Evolutionary conservation across 2,888 invertebrate species (phyloP).

Genomic region (Thera obeliscata): DNA sequence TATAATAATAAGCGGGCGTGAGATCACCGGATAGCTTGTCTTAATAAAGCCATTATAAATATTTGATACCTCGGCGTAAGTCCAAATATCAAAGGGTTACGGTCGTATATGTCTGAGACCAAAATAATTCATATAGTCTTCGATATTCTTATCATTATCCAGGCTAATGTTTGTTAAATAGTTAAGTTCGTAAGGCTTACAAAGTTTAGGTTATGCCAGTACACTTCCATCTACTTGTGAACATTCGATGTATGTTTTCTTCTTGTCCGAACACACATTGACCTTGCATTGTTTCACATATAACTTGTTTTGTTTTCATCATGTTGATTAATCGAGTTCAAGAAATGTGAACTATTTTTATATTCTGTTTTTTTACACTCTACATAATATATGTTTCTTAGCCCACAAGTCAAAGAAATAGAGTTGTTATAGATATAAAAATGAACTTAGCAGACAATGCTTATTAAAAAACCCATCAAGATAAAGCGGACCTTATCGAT

Average conservation of each 20-base stretch:
- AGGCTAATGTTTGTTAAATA: neutral
- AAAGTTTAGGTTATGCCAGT: neutral
- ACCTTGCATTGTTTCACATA: constrained; percentile 44
- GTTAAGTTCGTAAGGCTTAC: neutral
- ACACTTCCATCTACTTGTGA: neutral
- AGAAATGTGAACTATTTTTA: constrained; percentile 31
- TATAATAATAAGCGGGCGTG: constrained; percentile 84
- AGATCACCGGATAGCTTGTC: constrained; percentile 73
- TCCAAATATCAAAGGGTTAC: constrained; percentile 69
- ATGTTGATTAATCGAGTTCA: constrained; percentile 34
- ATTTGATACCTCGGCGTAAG: constrained; percentile 74
- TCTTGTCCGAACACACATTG: constrained; percentile 37
- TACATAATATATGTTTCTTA: neutral
- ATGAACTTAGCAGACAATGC: constrained; percentile 25
- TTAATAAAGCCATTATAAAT: constrained; percentile 84
- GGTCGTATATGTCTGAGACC: constrained; percentile 53
- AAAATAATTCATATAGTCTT: constrained; percentile 52
- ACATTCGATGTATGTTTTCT: constrained; percentile 23
- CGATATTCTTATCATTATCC: neutral
- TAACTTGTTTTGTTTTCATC: constrained; percentile 37
- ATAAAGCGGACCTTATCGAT: constrained; percentile 62
- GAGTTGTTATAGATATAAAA: constrained; percentile 5
- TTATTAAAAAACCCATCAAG: constrained; percentile 35
- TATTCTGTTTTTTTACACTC: constrained; percentile 9
- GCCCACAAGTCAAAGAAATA: neutral